Base-by-base conservation (phyloP, 1,140 invertebrate species). In the Papilio dardanus region DNA sequence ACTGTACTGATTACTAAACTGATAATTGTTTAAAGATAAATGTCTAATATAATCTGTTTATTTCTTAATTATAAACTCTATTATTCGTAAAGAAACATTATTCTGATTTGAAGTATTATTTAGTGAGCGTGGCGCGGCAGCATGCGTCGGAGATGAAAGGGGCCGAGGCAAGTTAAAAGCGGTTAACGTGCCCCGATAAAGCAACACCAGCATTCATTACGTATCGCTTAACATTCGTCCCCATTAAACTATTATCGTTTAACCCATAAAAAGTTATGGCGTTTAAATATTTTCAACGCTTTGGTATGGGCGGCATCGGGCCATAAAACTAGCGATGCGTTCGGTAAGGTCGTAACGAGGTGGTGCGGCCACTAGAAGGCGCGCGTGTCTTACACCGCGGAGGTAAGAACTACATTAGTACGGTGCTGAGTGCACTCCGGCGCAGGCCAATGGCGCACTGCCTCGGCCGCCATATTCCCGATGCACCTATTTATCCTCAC, bases 251-350 rank as follows among this genome's bases (percentile, higher is more conserved):
- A 82, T 79, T 81, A 83, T 83, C 78, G 80, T 85, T 80, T 77
- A 73, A 77, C 75, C 82, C 75, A 82, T 86, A 89, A 89, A 87
- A 88, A 82, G 81, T 87, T 86, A 89, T 83, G 74, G 83, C 80
- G 81, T 85, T 83, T 87, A 87, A 88, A 88, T 87, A 88, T 86
- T 86, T 85, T 85, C 84, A 83, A 81, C 83, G 84, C 79, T 79
- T 76, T 71, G 71, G 76, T 69, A 83, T 83, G 79, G 80, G 80
- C 79, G 83, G 78, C 73, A 73, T 68, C 65, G 31, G 76, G 66
- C 77, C 65, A 74, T 85, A 83, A 75, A 77, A 54, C 19, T 62
- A 62, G 54, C 24, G 54, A 28, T 28, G 24, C 67, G 67, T 69
- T 37, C 35, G 7, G 19, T 40, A 69, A 69, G 67, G 67, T 37